A percentile compares a stretch with the other conserved stretches of the same genome.
phyloP scores from a whole-genome alignment of 2,113 vertebrate species.

The Sterrhoptilus dennistouni region DNA sequence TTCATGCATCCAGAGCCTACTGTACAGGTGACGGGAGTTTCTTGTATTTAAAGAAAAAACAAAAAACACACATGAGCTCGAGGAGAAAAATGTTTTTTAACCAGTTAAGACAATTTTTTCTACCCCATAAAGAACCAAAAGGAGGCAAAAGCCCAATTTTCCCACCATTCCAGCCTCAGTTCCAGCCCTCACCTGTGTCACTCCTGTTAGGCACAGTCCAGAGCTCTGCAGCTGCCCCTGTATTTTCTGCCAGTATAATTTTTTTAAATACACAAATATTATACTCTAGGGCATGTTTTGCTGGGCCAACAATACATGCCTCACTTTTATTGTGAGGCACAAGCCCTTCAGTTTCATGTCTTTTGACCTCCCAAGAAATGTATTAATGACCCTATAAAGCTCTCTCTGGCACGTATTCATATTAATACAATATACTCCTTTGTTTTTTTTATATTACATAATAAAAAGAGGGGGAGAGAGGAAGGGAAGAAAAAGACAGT shows the following conservation, averaged over 20 bases:
- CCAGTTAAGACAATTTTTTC: not conserved
- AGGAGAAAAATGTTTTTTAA: constrained; percentile 6
- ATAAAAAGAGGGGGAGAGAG: not conserved
- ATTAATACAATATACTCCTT: constrained; percentile 68
- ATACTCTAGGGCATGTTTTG: constrained; percentile 64
- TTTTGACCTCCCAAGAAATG: constrained; percentile 70
- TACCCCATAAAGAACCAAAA: constrained; percentile 42
- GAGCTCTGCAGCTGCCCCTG: constrained; percentile 50
- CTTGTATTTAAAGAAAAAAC: not conserved
- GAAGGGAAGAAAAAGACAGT: not conserved
- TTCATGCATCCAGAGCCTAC: not conserved
- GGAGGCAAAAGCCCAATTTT: constrained; percentile 38
- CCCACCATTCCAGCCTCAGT: not conserved
- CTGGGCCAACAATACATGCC: constrained; percentile 65
- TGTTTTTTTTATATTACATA: constrained; percentile 59
- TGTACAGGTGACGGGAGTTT: not conserved
- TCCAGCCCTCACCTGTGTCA: constrained; percentile 59
- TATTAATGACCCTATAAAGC: constrained; percentile 67
- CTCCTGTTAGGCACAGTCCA: not conserved
- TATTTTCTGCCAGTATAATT: constrained; percentile 58
- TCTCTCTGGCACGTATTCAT: constrained; percentile 60
- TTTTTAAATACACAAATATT: constrained; percentile 70
- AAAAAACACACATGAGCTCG: fast-evolving
- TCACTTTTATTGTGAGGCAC: constrained; percentile 69
- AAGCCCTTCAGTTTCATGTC: constrained; percentile 59